phyloP scores from a whole-genome alignment of 2,888 invertebrate genomes.

The Conus canariensis region DNA sequence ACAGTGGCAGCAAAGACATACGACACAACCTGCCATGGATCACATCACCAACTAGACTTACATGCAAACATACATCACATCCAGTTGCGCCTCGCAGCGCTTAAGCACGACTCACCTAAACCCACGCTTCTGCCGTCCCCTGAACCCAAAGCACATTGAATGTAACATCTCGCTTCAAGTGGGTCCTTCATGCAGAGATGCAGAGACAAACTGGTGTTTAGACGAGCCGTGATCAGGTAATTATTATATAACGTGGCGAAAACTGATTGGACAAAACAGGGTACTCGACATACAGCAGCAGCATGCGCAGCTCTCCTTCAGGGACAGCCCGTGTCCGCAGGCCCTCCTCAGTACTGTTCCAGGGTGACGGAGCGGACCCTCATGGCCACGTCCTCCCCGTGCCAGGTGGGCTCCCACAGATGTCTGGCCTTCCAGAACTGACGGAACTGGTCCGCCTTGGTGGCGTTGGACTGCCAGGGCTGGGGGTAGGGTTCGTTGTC shows the following conservation, averaged over 20 bases:
- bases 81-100: too few relatives aligned
- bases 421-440: constrained; percentile 84
- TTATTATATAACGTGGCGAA: background rate
- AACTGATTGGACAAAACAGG: background rate
- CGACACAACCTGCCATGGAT: too few relatives aligned
- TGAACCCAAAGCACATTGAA: too few relatives aligned
- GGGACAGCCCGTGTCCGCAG: too few relatives aligned
- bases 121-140: too few relatives aligned
- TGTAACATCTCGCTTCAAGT: too few relatives aligned
- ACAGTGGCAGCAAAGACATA: too few relatives aligned
- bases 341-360: constrained; percentile 66
- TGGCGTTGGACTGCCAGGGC: constrained; percentile 85
- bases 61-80: too few relatives aligned
- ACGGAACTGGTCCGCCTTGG: constrained; percentile 78
- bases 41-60: too few relatives aligned
- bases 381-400: constrained; percentile 81
- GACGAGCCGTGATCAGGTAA: background rate
- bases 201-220: background rate
- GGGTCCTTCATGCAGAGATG: too few relatives aligned
- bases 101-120: too few relatives aligned
- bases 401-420: constrained; percentile 85
- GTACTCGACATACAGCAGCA: background rate
- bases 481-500: constrained; percentile 79
- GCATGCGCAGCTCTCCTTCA: too few relatives aligned
- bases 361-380: constrained; percentile 85